Conservation (phyloP, 1,140 invertebrate genomes). For the Eupeodes corollae region DNA sequence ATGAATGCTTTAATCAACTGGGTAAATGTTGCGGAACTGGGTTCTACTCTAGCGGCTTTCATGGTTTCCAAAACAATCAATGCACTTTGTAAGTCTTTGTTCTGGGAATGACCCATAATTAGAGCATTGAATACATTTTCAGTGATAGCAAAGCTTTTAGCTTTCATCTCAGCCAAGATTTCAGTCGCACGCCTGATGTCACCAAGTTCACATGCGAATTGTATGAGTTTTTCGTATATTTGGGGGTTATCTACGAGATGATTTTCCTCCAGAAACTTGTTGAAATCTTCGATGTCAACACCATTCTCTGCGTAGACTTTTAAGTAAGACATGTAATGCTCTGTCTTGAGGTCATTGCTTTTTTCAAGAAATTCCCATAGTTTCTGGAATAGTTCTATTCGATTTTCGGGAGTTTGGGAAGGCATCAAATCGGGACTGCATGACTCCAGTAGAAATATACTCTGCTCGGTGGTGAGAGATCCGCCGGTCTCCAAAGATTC, state of each 20-base stretch:
- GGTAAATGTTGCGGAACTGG: constrained; percentile 31
- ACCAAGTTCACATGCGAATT: constrained; percentile 39
- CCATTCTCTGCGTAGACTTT: constrained; percentile 22
- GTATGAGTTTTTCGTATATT: constrained; percentile 31
- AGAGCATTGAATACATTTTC: constrained; percentile 43
- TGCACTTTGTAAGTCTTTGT: constrained; percentile 30
- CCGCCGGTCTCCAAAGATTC: background rate
- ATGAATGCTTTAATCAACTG: constrained; percentile 44
- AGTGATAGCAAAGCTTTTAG: constrained; percentile 36
- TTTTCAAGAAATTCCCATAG: constrained; percentile 21
- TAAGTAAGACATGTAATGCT: constrained; percentile 19
- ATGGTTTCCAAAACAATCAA: constrained; percentile 34
- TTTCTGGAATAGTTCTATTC: constrained; percentile 14
- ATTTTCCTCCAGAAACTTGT: constrained; percentile 19
- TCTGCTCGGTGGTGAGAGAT: constrained; percentile 10
- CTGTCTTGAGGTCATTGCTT: constrained; percentile 11
- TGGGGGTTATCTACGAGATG: constrained; percentile 14
- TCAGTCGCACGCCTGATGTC: constrained; percentile 39
- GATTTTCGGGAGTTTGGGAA: constrained; percentile 10
- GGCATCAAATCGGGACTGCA: constrained; percentile 26
- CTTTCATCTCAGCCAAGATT: constrained; percentile 44
- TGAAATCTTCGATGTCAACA: constrained; percentile 15
- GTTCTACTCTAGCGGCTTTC: constrained; percentile 28
- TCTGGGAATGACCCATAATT: constrained; percentile 40
- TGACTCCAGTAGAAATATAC: constrained; percentile 21